A percentile compares a stretch with the other conserved stretches of the same genome.
These are phyloP conservation scores for Avahi laniger DNA, from an alignment of 2,797 vertebrate genomes.

Conservation along the genomic window DNA sequence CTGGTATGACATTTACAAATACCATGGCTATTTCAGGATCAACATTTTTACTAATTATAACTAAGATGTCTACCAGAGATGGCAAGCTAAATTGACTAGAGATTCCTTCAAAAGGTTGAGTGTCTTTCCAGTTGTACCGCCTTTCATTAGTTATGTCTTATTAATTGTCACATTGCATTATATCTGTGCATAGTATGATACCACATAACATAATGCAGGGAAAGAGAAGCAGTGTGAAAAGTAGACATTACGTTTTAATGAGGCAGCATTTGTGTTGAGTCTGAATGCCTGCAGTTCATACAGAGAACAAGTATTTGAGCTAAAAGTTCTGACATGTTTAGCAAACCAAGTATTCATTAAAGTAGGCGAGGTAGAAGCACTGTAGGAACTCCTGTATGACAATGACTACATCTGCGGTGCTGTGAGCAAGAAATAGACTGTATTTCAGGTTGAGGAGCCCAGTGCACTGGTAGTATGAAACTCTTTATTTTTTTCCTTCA, in stretches of 20 bases:
- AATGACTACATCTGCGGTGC: constrained; percentile 30
- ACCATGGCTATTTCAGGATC: constrained; percentile 50
- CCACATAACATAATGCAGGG: constrained; percentile 41
- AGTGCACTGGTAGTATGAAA: constrained; percentile 74
- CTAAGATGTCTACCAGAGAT: constrained; percentile 2
- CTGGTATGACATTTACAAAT: constrained; percentile 57
- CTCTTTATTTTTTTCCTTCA: constrained; percentile 82
- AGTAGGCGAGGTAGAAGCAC: constrained; percentile 22
- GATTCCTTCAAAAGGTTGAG: constrained; percentile 57
- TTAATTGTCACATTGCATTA: constrained; percentile 61
- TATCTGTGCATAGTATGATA: constrained; percentile 48
- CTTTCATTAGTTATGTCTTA: constrained; percentile 63
- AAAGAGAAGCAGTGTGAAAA: constrained; percentile 38
- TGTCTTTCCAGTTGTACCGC: constrained; percentile 49
- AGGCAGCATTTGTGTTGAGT: constrained; percentile 47
- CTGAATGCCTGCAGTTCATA: constrained; percentile 59
- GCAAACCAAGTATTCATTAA: constrained; percentile 51
- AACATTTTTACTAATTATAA: constrained; percentile 18
- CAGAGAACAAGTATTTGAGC: constrained; percentile 44
- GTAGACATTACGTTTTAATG: constrained; percentile 53
- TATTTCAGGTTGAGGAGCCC: constrained; percentile 49
- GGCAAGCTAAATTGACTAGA: constrained; percentile 35
- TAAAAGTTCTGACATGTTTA: constrained; percentile 65
- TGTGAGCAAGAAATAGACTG: constrained; percentile 66
- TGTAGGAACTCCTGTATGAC: background rate